phyloP scores from a whole-genome alignment of 2,113 vertebrate species.

The Indicator indicator region DNA sequence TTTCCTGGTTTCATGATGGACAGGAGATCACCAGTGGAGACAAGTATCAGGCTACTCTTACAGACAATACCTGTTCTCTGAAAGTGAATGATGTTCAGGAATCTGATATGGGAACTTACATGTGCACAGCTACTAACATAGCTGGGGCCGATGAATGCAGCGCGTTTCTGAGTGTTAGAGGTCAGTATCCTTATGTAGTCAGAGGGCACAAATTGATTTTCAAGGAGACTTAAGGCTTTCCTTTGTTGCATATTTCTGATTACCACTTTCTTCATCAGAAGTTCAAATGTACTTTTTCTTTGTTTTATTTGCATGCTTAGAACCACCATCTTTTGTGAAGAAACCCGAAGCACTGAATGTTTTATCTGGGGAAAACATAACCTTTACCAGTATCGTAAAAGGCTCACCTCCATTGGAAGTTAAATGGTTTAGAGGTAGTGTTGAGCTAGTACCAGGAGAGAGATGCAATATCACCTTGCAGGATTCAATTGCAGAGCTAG shows the following conservation, averaged over 20 bases:
- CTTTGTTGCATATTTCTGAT: neutral
- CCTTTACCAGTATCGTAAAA: constrained; percentile 87
- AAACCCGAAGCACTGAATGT: constrained; percentile 88
- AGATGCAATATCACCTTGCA: constrained; percentile 85
- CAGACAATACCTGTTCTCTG: constrained; percentile 89
- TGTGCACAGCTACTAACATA: constrained; percentile 87
- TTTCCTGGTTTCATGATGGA: constrained; percentile 92
- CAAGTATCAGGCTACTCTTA: constrained; percentile 87
- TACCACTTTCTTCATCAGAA: neutral
- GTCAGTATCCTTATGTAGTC: constrained; percentile 78
- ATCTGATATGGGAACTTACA: constrained; percentile 87
- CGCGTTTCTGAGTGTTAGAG: constrained; percentile 87
- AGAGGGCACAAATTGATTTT: neutral
- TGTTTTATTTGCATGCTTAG: constrained; percentile 71
- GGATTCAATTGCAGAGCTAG: constrained; percentile 85
- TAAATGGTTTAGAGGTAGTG: constrained; percentile 94
- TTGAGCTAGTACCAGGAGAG: constrained; percentile 84
- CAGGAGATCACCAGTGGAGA: constrained; percentile 87
- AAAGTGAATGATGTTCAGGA: constrained; percentile 85
- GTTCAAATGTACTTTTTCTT: neutral
- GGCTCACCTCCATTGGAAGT: constrained; percentile 89
- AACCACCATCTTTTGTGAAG: constrained; percentile 93
- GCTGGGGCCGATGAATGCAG: constrained; percentile 90
- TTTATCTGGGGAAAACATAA: constrained; percentile 85
- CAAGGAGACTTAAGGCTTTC: neutral